Base-by-base conservation (phyloP, 2,888 invertebrate genomes). In the Ochropleura leucogaster region DNA sequence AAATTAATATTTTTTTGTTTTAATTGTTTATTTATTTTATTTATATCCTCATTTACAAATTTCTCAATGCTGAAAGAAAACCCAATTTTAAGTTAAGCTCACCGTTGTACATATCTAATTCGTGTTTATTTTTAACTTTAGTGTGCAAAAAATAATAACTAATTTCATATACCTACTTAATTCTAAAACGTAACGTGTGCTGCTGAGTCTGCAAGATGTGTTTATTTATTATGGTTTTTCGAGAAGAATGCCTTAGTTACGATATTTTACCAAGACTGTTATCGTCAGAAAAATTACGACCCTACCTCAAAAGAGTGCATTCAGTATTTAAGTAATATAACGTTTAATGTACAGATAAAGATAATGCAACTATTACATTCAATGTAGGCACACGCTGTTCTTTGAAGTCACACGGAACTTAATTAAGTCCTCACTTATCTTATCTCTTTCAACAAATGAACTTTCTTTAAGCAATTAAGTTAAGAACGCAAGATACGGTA, bases 361-460 rank as follows among this genome's bases (percentile, higher is more conserved):
- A 72, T 57, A 63, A 51, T 30, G 12, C 3, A 8, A 72, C 49
- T 44, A 49, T 80, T 72, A 51, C 57, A 55, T 71, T 79, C 76
- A 76, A 72, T 64, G 51, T 80, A 46, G 12, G 47, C 55, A 63
- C 44, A 70, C 40, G 44, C 55, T 76, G 62, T 49, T 46, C 55
- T 79, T 63, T 71, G n/a, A 55, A 76, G 62, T 71, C 55, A 76
- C 79, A 70, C 44, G 62, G 79, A 71, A 57, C 62, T 77, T 77
- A 76, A 72, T 79, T 79, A 72, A 63, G 46, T 80, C 4, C n/a
- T 62, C n/a, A 20, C 12, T 53, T 78, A 64, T 64, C 68, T 74
- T 68, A 74, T 78, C 75, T 59, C 18, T 51, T 62, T 40, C 44
- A 73, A 44, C 55, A 73, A 64, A 68, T 73, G 64, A 74, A 68